phyloP scores from a whole-genome alignment of 1,140 invertebrate genomes.

The Brachystomella parvula region DNA sequence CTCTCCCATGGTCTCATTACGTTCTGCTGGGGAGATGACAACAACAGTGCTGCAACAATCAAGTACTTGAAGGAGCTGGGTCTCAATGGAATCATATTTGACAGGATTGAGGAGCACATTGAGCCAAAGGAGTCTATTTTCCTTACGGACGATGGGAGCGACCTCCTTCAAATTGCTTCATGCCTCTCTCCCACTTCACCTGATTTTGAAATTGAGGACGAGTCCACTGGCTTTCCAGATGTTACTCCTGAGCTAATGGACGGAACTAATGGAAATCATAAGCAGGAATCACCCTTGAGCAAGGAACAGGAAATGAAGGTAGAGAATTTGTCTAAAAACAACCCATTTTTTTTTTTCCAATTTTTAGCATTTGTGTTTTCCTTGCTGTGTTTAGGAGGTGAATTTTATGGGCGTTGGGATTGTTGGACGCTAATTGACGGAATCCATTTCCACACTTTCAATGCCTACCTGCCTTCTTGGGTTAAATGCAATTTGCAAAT shows the following conservation, averaged over 20 bases:
- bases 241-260: background rate
- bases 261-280: background rate
- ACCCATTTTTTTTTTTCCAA: background rate
- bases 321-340: background rate
- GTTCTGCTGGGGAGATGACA: constrained; percentile 95
- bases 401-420: background rate
- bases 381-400: background rate
- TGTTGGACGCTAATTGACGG: background rate
- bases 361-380: background rate
- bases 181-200: background rate
- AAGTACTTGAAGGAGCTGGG: constrained; percentile 75
- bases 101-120: constrained; percentile 72
- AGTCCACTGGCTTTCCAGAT: background rate
- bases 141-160: constrained; percentile 50
- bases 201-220: background rate
- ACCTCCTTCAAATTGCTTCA: constrained; percentile 6
- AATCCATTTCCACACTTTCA: background rate
- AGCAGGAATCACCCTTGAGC: background rate
- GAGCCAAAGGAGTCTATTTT: constrained; percentile 78
- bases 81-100: constrained; percentile 87
- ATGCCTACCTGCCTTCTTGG: background rate
- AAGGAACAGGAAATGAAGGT: background rate
- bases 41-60: constrained; percentile 79
- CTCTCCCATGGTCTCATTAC: constrained; percentile 70
- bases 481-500: background rate